Conservation (phyloP, 2,113 vertebrate species). For the Heteronetta atricapilla region DNA sequence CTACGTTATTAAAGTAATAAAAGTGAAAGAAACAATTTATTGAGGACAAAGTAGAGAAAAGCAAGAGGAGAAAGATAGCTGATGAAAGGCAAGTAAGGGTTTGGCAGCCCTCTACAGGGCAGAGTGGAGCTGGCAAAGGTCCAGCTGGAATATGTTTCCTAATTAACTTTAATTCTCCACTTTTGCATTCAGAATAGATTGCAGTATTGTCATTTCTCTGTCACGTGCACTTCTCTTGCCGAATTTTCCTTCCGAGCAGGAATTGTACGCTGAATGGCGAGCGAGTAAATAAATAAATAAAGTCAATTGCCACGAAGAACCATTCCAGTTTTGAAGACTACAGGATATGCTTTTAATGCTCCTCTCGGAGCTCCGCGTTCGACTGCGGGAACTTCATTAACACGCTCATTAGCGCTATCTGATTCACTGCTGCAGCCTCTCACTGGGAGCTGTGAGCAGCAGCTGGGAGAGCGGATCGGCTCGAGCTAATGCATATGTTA, state of each 20-base stretch:
- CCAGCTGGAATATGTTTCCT: slow-evolving; percentile 30
- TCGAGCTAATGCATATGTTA: slow-evolving; percentile 65
- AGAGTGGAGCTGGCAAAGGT: background rate
- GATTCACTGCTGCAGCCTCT: slow-evolving; percentile 58
- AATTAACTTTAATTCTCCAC: slow-evolving; percentile 23
- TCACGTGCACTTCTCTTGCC: background rate
- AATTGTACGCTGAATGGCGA: background rate
- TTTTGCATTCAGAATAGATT: background rate
- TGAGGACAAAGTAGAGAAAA: slow-evolving; percentile 25
- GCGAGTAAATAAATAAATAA: slow-evolving; percentile 29
- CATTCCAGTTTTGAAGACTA: background rate
- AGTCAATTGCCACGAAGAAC: background rate
- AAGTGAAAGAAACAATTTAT: slow-evolving; percentile 44
- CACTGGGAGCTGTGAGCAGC: slow-evolving; percentile 36
- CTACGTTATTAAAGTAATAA: slow-evolving; percentile 28
- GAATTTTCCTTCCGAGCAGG: background rate
- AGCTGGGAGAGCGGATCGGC: slow-evolving; percentile 40
- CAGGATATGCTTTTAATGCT: slow-evolving; percentile 40
- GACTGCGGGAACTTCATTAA: slow-evolving; percentile 74
- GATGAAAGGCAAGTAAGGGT: slow-evolving; percentile 19
- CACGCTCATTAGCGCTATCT: slow-evolving; percentile 63
- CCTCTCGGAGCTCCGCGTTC: slow-evolving; percentile 18
- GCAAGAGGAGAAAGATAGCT: background rate
- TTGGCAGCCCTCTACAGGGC: slow-evolving; percentile 53
- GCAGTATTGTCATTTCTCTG: background rate